These are phyloP conservation scores for Sipunculus nudus DNA, from an alignment of 2,888 invertebrate genomes.

Conservation along the genomic window DNA sequence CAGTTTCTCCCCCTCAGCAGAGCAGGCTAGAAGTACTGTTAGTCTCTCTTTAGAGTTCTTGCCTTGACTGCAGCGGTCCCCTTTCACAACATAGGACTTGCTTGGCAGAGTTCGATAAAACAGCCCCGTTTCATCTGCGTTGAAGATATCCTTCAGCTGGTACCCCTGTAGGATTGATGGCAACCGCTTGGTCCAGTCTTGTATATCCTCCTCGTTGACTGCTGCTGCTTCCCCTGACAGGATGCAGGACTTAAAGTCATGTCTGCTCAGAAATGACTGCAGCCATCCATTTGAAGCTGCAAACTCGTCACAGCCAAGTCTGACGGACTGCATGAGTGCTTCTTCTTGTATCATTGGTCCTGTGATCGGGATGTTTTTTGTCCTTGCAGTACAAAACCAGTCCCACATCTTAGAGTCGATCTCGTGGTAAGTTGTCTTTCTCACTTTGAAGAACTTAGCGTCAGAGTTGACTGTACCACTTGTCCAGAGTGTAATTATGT, in stretches of 20 bases:
- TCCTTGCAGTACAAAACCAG: too few relatives aligned
- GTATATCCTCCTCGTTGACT: neutral
- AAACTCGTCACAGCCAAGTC: neutral
- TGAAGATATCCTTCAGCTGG: constrained; percentile 26
- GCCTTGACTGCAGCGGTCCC: constrained; percentile 20
- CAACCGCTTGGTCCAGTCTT: constrained; percentile 6
- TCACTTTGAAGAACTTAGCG: too few relatives aligned
- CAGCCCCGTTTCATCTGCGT: constrained; percentile 41
- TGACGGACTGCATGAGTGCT: too few relatives aligned
- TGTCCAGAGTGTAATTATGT: too few relatives aligned
- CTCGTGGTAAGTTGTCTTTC: too few relatives aligned
- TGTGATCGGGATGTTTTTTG: too few relatives aligned
- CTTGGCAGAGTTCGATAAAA: constrained; percentile 32
- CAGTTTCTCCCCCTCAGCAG: constrained; percentile 37
- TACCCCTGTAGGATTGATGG: constrained; percentile 19
- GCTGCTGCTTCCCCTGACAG: constrained; percentile 5
- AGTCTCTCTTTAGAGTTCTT: constrained; percentile 36
- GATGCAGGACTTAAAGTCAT: neutral
- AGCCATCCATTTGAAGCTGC: constrained; percentile 1
- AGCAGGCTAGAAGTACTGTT: constrained; percentile 36
- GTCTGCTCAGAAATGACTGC: neutral
- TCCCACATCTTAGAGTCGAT: too few relatives aligned
- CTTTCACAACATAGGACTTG: constrained; percentile 26
- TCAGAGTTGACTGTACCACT: too few relatives aligned
- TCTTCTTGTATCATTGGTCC: too few relatives aligned